phyloP scores from a whole-genome alignment of 2,888 invertebrate species.

The Dryadula phaetusa region DNA sequence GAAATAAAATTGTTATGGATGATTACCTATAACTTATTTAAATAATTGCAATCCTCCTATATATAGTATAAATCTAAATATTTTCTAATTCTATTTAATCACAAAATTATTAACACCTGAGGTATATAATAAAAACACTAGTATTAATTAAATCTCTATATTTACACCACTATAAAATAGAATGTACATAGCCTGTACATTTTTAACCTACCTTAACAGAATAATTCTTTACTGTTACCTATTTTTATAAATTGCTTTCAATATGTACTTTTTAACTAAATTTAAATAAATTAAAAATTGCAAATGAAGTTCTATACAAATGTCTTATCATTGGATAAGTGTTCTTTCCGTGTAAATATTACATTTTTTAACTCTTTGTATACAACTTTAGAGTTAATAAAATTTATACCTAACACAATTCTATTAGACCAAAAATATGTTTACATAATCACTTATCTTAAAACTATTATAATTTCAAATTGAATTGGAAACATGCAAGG shows the following conservation, averaged over 20 bases:
- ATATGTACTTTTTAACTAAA: neutral
- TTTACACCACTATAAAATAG: slow-evolving; percentile 32
- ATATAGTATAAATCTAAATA: too few species aligned
- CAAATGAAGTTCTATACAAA: neutral
- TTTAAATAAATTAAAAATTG: slow-evolving; percentile 6
- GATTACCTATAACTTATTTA: slow-evolving; percentile 39
- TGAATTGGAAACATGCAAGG: neutral
- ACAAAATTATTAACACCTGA: neutral
- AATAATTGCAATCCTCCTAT: neutral
- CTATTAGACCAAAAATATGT: neutral
- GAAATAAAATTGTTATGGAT: slow-evolving; percentile 68
- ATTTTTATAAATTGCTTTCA: too few species aligned
- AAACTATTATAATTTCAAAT: neutral
- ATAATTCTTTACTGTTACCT: too few species aligned
- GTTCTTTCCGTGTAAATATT: neutral
- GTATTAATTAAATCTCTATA: slow-evolving; percentile 22
- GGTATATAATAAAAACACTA: neutral
- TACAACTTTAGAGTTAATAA: neutral
- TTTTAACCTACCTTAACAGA: slow-evolving; percentile 1
- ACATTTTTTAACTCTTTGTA: neutral
- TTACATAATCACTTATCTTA: neutral
- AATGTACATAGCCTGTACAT: slow-evolving; percentile 39
- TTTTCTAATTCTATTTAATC: too few species aligned
- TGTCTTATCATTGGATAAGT: neutral
- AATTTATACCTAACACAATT: neutral